Conservation (phyloP, 2,888 invertebrate genomes). For the Bimastos eiseni region DNA sequence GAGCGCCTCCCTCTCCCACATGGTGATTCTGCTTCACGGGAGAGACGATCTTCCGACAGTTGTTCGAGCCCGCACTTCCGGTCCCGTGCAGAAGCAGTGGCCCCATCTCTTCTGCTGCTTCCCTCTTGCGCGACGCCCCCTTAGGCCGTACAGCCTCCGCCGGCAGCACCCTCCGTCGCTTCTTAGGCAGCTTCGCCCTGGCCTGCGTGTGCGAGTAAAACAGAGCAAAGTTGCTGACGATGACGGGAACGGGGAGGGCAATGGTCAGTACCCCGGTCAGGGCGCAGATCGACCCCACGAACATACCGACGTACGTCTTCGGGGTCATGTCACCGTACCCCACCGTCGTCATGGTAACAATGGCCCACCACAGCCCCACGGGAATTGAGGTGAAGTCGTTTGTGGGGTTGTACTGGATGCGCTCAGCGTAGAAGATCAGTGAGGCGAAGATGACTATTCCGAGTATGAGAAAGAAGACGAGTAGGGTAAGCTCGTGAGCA, state of each 20-base stretch:
- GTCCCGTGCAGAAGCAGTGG: background rate
- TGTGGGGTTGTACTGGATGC: conserved; percentile 81
- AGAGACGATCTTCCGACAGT: background rate
- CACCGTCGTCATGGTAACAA: conserved; percentile 93
- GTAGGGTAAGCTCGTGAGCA: conserved; percentile 86
- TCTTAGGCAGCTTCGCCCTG: conserved; percentile 80
- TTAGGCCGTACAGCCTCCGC: conserved; percentile 69
- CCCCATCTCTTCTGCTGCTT: background rate
- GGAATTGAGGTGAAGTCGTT: conserved; percentile 69
- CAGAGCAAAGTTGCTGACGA: conserved; percentile 23
- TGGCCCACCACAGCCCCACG: conserved; percentile 92
- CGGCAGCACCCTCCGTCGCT: conserved; percentile 82
- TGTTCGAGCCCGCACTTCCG: background rate
- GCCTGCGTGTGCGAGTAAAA: conserved; percentile 24
- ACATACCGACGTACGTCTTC: conserved; percentile 48
- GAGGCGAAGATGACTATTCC: conserved; percentile 95
- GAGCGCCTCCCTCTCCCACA: background rate
- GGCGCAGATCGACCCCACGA: conserved; percentile 52
- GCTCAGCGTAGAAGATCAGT: conserved; percentile 90
- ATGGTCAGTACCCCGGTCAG: conserved; percentile 51
- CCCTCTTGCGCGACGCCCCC: conserved; percentile 59
- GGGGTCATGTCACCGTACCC: conserved; percentile 70
- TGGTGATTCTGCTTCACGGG: background rate
- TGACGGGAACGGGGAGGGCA: conserved; percentile 65
- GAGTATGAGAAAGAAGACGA: conserved; percentile 90